A percentile compares a stretch with the other conserved stretches of the same genome.
phyloP scores from a whole-genome alignment of 2,888 invertebrate species.

The Tachystola acroxantha region DNA sequence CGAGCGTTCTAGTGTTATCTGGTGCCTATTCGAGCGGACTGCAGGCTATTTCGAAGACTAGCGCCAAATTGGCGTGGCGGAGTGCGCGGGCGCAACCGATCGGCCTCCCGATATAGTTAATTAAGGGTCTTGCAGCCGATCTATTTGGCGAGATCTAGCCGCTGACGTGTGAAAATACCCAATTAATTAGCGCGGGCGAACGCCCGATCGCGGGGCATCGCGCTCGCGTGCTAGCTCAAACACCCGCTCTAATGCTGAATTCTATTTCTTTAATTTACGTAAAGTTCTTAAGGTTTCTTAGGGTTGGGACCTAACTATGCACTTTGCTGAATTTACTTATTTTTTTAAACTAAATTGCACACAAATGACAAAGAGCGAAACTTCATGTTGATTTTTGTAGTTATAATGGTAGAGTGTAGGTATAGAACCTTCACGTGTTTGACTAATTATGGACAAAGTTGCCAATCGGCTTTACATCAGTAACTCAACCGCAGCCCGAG shows the following conservation, averaged over 20 bases:
- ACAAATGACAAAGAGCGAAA: too few relatives aligned
- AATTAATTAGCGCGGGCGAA: constrained; percentile 73
- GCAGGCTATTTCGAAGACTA: constrained; percentile 23
- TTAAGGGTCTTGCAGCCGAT: constrained; percentile 72
- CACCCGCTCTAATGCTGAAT: constrained; percentile 26
- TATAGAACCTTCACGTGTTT: too few relatives aligned
- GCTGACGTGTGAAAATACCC: constrained; percentile 78
- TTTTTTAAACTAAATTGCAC: too few relatives aligned
- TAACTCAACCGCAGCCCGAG: background rate
- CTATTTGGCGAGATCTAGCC: constrained; percentile 75
- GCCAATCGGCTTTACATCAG: background rate
- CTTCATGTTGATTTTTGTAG: too few relatives aligned
- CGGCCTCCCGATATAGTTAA: constrained; percentile 67
- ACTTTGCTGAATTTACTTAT: constrained; percentile 1
- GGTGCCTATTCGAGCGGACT: constrained; percentile 53
- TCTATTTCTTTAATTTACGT: constrained; percentile 36
- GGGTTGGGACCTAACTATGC: constrained; percentile 8
- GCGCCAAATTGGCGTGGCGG: constrained; percentile 75
- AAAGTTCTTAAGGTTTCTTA: constrained; percentile 18
- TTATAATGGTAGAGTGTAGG: too few relatives aligned
- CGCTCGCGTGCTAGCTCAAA: constrained; percentile 52
- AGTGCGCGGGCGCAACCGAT: constrained; percentile 67
- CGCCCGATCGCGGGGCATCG: constrained; percentile 51
- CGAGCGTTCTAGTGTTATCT: constrained; percentile 67
- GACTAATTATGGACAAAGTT: too few relatives aligned